Evolutionary conservation across 2,888 invertebrate genomes (phyloP).

Genomic region (Phytoseiulus persimilis): DNA sequence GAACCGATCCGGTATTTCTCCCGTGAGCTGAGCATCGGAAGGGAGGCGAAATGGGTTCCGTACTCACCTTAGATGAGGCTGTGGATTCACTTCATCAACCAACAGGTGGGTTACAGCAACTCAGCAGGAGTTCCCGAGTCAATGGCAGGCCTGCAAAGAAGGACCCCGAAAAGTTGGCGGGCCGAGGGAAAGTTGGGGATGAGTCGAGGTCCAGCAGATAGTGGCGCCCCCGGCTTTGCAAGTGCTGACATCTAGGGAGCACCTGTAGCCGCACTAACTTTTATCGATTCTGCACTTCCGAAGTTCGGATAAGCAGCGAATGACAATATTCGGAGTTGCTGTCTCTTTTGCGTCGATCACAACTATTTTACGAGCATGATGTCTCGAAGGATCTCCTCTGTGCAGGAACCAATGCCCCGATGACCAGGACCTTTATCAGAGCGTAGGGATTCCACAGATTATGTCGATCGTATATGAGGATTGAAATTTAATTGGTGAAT

Average conservation of each 20-base stretch:
- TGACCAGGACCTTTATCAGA: too few relatives aligned
- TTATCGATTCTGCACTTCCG: neutral
- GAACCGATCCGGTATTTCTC: neutral
- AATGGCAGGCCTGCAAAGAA: slow-evolving; percentile 23
- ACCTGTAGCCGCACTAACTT: neutral
- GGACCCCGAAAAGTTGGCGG: slow-evolving; percentile 5
- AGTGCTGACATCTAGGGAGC: slow-evolving; percentile 38
- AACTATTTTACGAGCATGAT: too few relatives aligned
- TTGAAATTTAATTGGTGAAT: too few relatives aligned
- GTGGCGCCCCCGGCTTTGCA: slow-evolving; percentile 6
- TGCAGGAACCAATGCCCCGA: too few relatives aligned
- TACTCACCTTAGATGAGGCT: neutral
- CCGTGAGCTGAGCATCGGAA: neutral
- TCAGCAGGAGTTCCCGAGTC: slow-evolving; percentile 35
- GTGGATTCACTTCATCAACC: slow-evolving; percentile 5
- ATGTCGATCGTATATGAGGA: too few relatives aligned
- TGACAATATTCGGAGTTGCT: neutral
- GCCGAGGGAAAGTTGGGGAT: neutral
- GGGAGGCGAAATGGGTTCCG: neutral
- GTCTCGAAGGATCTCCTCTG: too few relatives aligned
- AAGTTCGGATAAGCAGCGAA: neutral
- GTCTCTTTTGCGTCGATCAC: neutral
- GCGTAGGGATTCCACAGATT: too few relatives aligned
- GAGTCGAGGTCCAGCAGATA: neutral
- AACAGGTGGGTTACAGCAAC: neutral